Evolutionary conservation across 1,140 invertebrate genomes (phyloP).

Genomic region (Kradibia gibbosae): DNA sequence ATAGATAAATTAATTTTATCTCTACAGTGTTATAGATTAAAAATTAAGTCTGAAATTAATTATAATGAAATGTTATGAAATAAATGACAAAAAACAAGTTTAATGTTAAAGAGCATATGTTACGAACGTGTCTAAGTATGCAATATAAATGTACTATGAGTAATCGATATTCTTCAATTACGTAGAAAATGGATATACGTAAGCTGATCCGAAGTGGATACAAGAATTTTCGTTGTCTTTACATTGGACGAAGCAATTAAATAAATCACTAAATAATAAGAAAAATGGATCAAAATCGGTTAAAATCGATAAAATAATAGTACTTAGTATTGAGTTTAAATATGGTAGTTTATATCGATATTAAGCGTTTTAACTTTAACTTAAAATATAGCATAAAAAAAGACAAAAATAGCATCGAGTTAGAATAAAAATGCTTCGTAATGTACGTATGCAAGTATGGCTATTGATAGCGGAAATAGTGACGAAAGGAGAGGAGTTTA

Average conservation of each 20-base stretch:
- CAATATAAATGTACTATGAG: neutral
- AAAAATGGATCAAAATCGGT: neutral
- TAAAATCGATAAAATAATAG: neutral
- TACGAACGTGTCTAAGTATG: neutral
- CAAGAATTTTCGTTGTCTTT: constrained; percentile 6
- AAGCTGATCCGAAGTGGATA: neutral
- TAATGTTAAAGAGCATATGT: neutral
- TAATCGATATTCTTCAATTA: constrained; percentile 26
- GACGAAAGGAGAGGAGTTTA: neutral
- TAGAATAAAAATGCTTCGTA: neutral
- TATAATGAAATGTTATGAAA: neutral
- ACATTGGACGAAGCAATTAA: neutral
- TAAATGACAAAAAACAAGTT: neutral
- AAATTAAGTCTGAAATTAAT: neutral
- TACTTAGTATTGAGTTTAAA: neutral
- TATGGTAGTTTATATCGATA: neutral
- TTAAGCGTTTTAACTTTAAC: neutral
- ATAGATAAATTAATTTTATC: neutral
- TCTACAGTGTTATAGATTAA: neutral
- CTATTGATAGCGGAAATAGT: too few species aligned
- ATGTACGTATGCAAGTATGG: neutral
- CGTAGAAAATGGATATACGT: neutral
- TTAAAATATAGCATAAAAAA: neutral
- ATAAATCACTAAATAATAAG: neutral
- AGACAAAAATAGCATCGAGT: neutral